Percentiles rank a stretch among this genome's conserved stretches.
These are phyloP conservation scores for Conus canariensis DNA, from an alignment of 2,888 invertebrate species.

Conservation along the genomic window DNA sequence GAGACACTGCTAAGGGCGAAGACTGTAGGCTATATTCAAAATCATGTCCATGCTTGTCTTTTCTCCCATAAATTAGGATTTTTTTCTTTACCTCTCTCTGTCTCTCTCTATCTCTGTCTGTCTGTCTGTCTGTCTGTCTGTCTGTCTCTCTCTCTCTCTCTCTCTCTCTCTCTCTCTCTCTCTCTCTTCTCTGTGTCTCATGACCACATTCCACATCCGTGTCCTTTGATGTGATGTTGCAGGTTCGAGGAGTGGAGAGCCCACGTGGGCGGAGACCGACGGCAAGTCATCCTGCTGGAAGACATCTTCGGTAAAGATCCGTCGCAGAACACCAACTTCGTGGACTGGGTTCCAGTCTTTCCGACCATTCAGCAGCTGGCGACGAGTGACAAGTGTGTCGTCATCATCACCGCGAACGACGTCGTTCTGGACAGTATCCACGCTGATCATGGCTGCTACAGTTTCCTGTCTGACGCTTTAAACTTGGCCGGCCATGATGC, in stretches of 20 bases:
- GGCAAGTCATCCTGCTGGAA: conserved; percentile 24
- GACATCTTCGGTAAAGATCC: not conserved
- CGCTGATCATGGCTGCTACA: not conserved
- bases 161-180: too few relatives aligned
- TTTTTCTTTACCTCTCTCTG: too few relatives aligned
- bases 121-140: too few relatives aligned
- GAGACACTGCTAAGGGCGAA: too few relatives aligned
- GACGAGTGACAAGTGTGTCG: not conserved
- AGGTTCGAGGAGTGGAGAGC: conserved; percentile 27
- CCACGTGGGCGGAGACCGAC: conserved; percentile 10
- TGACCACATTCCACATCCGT: too few relatives aligned
- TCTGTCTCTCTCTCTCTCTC: too few relatives aligned
- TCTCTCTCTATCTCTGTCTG: too few relatives aligned
- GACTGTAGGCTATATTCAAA: too few relatives aligned
- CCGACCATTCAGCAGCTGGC: conserved; percentile 14
- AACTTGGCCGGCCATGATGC: not conserved
- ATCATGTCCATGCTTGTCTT: too few relatives aligned
- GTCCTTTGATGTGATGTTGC: not conserved
- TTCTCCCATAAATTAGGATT: too few relatives aligned
- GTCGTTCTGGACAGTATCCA: not conserved
- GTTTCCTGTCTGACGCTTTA: not conserved
- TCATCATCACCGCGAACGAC: conserved; percentile 24
- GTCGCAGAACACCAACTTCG: not conserved
- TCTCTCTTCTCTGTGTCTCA: not conserved
- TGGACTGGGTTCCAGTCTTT: not conserved